A percentile compares a stretch with the other conserved stretches of the same genome.
phyloP scores from a whole-genome alignment of 2,113 vertebrate species.

The Chlamydotis undulata region DNA sequence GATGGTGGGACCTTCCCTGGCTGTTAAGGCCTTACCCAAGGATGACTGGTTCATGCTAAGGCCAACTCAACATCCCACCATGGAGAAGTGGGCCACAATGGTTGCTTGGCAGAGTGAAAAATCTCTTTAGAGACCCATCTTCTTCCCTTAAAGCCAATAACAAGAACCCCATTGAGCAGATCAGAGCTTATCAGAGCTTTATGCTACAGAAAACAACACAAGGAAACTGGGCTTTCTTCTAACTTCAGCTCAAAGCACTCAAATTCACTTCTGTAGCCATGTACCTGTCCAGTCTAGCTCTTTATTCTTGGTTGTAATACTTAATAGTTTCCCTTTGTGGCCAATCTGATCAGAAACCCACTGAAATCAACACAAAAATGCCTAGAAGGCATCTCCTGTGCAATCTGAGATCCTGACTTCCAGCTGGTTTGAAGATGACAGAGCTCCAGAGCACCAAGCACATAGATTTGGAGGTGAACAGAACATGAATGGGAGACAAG shows the following conservation, averaged over 20 bases:
- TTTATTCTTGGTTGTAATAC: not conserved
- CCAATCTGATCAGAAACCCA: not conserved
- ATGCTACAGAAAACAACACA: rapidly evolving
- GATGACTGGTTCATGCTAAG: not conserved
- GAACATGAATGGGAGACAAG: not conserved
- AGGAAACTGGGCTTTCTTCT: not conserved
- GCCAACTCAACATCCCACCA: not conserved
- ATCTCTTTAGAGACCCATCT: not conserved
- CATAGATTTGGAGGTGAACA: not conserved
- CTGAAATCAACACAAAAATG: not conserved
- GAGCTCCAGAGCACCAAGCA: not conserved
- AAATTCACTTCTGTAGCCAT: not conserved
- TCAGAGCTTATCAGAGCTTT: not conserved
- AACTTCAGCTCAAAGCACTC: not conserved
- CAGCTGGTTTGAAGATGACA: not conserved
- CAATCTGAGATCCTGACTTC: not conserved
- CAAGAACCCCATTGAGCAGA: rapidly evolving
- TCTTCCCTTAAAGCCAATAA: not conserved
- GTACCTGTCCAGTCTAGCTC: not conserved
- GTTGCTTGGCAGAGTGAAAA: not conserved
- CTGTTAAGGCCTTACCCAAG: not conserved
- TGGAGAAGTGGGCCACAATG: not conserved
- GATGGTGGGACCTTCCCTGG: not conserved
- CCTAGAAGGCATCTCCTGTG: not conserved
- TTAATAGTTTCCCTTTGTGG: not conserved